Conservation (phyloP, 2,113 vertebrate genomes). For the Apaloderma vittatum region DNA sequence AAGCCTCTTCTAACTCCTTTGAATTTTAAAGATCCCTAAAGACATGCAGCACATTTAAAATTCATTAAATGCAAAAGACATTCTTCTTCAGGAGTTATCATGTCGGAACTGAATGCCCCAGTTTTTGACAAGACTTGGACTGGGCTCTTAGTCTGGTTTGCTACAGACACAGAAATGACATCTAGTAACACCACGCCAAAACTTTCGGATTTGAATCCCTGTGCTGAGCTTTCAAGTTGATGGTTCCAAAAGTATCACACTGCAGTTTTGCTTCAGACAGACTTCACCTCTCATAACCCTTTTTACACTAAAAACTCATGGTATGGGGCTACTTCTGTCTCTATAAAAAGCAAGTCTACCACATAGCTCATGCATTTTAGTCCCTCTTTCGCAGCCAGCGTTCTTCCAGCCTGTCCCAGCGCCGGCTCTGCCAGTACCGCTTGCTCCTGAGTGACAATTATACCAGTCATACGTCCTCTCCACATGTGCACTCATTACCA, state of each 20-base stretch:
- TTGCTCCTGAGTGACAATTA: neutral
- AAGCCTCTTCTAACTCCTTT: slow-evolving; percentile 2
- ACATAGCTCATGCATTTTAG: neutral
- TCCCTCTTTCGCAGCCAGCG: neutral
- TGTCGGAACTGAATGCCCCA: neutral
- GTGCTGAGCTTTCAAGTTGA: neutral
- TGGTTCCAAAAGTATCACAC: neutral
- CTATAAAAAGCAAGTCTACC: neutral
- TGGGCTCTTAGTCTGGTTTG: neutral
- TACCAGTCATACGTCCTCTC: slow-evolving; percentile 20
- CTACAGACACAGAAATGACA: neutral
- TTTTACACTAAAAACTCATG: neutral
- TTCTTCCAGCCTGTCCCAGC: neutral
- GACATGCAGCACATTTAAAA: slow-evolving; percentile 37
- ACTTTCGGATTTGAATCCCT: neutral
- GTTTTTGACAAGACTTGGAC: slow-evolving; percentile 18
- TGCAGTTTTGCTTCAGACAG: neutral
- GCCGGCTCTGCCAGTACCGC: neutral
- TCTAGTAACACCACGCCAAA: neutral
- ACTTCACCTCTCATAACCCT: neutral
- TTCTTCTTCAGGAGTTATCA: slow-evolving; percentile 3
- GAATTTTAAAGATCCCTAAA: slow-evolving; percentile 48
- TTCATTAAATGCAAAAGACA: slow-evolving; percentile 57
- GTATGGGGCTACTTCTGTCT: neutral
- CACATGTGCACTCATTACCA: neutral